phyloP scores from a whole-genome alignment of 2,888 invertebrate genomes.

The Chrysolina oricalcia region DNA sequence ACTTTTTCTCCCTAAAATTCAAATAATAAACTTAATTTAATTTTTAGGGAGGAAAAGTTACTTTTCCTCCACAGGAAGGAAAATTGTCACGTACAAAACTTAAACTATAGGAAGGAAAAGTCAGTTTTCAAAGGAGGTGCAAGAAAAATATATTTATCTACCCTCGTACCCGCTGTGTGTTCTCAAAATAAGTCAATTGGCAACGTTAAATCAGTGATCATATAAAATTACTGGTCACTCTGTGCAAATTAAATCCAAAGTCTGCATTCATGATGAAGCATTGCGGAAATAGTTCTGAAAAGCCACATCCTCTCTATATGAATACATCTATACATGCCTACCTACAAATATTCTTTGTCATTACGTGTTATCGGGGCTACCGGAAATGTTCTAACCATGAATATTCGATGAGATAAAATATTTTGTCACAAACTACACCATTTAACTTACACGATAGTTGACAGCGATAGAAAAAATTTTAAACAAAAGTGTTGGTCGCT shows the following conservation, averaged over 20 bases:
- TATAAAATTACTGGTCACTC: background rate
- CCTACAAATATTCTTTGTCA: conserved; percentile 30
- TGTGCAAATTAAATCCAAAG: background rate
- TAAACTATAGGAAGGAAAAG: too few species aligned
- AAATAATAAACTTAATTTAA: too few species aligned
- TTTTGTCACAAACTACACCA: conserved; percentile 1
- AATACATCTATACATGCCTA: conserved; percentile 21
- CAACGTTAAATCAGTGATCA: background rate
- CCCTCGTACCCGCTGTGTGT: too few species aligned
- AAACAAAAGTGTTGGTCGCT: background rate
- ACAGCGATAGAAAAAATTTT: conserved; percentile 5
- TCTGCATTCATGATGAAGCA: conserved; percentile 14
- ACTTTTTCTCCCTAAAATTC: too few species aligned
- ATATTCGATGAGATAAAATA: conserved; percentile 29
- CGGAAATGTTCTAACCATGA: conserved; percentile 35
- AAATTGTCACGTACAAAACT: too few species aligned
- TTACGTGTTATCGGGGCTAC: conserved; percentile 22
- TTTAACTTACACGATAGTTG: conserved; percentile 31
- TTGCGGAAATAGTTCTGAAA: conserved; percentile 15
- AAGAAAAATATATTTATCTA: too few species aligned
- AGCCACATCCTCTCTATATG: conserved; percentile 12
- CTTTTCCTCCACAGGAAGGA: too few species aligned
- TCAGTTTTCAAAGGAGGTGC: too few species aligned
- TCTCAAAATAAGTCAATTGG: background rate
- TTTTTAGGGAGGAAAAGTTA: too few species aligned